A percentile compares a stretch with the other conserved stretches of the same genome.
These are phyloP conservation scores for Sminthurides aquaticus DNA, from an alignment of 2,888 invertebrate genomes.

Conservation along the genomic window DNA sequence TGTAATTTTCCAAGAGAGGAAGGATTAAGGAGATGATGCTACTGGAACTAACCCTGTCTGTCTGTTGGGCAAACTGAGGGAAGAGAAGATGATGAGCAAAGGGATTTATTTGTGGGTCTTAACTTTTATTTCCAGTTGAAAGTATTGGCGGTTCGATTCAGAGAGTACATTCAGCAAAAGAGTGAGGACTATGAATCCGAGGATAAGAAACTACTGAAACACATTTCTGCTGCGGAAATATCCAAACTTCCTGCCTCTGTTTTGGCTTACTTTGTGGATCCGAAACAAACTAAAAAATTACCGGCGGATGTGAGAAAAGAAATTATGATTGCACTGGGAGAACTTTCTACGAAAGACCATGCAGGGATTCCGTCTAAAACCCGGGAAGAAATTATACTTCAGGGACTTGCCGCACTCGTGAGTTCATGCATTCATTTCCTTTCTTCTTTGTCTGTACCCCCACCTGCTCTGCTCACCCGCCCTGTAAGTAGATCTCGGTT, in stretches of 20 bases:
- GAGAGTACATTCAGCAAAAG: conserved; percentile 35
- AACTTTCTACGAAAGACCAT: conserved; percentile 39
- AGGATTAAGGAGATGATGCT: no score
- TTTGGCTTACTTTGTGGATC: conserved; percentile 39
- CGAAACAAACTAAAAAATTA: conserved; percentile 33
- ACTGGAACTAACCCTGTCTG: background rate
- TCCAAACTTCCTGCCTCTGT: conserved; percentile 39
- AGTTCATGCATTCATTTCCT: background rate
- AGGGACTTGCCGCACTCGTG: conserved; percentile 37
- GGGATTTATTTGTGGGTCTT: background rate
- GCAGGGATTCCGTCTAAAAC: conserved; percentile 38
- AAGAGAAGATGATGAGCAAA: background rate
- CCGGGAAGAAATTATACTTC: conserved; percentile 38
- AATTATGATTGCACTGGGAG: conserved; percentile 42
- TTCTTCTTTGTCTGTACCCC: background rate
- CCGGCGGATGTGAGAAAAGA: conserved; percentile 37
- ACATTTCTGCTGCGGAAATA: conserved; percentile 37
- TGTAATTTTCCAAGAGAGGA: no score
- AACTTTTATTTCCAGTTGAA: conserved; percentile 25
- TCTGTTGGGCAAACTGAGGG: background rate
- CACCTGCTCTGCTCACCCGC: no score
- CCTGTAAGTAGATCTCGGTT: no score
- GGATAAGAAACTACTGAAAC: conserved; percentile 39
- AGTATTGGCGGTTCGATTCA: conserved; percentile 35
- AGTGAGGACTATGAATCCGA: conserved; percentile 34